A percentile compares a stretch with the other conserved stretches of the same genome.
Conservation (phyloP, 2,113 vertebrate genomes). For the Serinus canaria region DNA sequence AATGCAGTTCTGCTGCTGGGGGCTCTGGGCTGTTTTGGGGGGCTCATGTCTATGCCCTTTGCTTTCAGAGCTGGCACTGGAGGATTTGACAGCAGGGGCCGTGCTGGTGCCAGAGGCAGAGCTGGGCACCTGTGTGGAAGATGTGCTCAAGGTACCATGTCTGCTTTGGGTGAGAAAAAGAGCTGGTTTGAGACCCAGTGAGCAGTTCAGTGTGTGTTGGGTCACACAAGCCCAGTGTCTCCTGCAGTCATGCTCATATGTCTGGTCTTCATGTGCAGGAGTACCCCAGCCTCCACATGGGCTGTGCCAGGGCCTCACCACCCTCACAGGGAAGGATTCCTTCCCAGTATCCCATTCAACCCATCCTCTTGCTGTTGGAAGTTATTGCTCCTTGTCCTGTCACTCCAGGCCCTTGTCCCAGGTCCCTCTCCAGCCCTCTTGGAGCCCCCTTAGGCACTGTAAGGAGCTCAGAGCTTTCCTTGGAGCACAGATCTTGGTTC, state of each 20-base stretch:
- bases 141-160: slow-evolving; percentile 84
- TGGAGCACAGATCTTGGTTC: background rate
- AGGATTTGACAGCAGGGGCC: slow-evolving; percentile 22
- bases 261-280: background rate
- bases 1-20: background rate
- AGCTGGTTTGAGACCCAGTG: background rate
- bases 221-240: fast-evolving
- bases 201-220: background rate
- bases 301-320: background rate
- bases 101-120: slow-evolving; percentile 83
- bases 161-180: background rate
- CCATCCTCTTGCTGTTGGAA: background rate
- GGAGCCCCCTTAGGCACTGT: background rate
- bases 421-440: background rate
- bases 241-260: background rate
- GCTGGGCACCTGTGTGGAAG: slow-evolving; percentile 84
- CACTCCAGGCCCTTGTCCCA: background rate
- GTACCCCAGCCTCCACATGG: background rate
- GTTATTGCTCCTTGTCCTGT: background rate
- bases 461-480: background rate
- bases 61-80: slow-evolving; percentile 58
- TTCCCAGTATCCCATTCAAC: background rate
- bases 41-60: background rate
- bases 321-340: background rate
- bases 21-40: fast-evolving